A percentile compares a stretch with the other conserved stretches of the same genome.
Conservation (phyloP, 2,797 vertebrate species). For the Pyrocephalus nanus region DNA sequence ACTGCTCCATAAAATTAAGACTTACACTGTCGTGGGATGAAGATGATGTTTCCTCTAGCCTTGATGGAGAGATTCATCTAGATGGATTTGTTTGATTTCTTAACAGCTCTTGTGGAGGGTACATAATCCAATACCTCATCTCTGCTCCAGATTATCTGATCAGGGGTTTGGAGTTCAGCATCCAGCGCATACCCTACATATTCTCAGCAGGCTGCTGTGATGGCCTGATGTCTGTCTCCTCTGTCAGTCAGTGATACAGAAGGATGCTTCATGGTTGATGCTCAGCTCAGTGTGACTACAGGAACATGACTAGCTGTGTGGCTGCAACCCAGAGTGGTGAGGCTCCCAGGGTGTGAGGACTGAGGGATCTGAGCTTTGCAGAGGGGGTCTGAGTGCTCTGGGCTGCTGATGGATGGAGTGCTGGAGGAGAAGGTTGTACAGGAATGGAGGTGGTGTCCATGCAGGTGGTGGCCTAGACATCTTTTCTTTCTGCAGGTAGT, state of each 20-base stretch:
- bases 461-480: neutral
- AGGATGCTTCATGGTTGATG: neutral
- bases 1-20: constrained; percentile 34
- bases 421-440: neutral
- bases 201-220: fast-evolving
- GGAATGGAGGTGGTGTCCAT: neutral
- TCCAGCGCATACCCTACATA: neutral
- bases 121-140: neutral
- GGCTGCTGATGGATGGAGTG: neutral
- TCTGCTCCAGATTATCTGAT: neutral
- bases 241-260: neutral
- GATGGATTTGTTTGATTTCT: constrained; percentile 28
- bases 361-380: neutral
- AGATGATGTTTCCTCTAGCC: constrained; percentile 21
- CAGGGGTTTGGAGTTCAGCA: neutral
- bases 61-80: neutral
- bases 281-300: neutral
- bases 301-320: neutral
- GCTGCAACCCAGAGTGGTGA: neutral
- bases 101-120: neutral
- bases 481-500: neutral
- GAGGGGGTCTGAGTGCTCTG: neutral
- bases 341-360: neutral
- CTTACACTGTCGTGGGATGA: neutral
- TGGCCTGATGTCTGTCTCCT: neutral